These are phyloP conservation scores for Diloba caeruleocephala DNA, from an alignment of 2,888 invertebrate genomes.

Conservation along the genomic window DNA sequence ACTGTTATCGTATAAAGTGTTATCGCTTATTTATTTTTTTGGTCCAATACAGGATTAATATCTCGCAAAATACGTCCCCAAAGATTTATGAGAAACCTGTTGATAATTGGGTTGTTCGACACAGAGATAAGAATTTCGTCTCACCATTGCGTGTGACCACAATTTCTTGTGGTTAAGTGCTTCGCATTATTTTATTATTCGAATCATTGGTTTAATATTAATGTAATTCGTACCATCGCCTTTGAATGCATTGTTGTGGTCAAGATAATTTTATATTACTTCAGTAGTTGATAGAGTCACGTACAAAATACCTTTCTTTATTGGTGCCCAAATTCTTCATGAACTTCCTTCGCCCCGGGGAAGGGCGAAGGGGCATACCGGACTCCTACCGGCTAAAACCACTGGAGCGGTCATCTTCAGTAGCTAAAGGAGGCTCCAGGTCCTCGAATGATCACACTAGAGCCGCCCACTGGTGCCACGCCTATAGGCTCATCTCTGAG, in stretches of 20 bases:
- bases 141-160: slow-evolving; percentile 8
- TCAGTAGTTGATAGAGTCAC: not conserved
- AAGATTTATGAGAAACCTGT: slow-evolving; percentile 50
- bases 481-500: too few species aligned
- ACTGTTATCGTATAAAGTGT: slow-evolving; percentile 38
- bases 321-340: too few species aligned
- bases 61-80: slow-evolving; percentile 26
- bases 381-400: too few species aligned
- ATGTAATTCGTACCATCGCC: not conserved
- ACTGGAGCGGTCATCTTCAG: too few species aligned
- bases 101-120: slow-evolving; percentile 35
- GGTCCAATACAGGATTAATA: slow-evolving; percentile 42
- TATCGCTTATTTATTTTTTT: slow-evolving; percentile 25
- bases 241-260: slow-evolving; percentile 4
- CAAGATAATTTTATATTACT: not conserved
- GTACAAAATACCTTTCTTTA: not conserved
- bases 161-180: not conserved
- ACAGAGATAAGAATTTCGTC: slow-evolving; percentile 18
- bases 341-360: too few species aligned
- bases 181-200: not conserved
- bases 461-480: too few species aligned
- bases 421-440: too few species aligned
- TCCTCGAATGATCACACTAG: too few species aligned
- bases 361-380: too few species aligned
- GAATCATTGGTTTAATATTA: slow-evolving; percentile 5